These are phyloP conservation scores for Rotaria magnacalcarata DNA, from an alignment of 2,888 invertebrate genomes.

Conservation along the genomic window DNA sequence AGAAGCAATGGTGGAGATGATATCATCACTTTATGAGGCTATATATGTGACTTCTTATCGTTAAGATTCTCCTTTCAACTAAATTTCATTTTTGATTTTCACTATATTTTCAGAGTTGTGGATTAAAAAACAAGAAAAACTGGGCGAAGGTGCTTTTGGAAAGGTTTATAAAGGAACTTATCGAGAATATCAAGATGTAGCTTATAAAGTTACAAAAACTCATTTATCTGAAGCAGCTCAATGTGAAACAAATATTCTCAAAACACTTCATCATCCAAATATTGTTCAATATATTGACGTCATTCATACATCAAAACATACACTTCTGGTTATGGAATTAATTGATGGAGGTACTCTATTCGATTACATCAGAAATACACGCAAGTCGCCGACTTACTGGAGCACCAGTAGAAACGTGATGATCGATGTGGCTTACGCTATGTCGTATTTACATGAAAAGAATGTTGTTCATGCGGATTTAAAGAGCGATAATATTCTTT, in stretches of 20 bases:
- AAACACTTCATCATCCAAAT: not conserved
- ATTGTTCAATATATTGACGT: slow-evolving; percentile 22
- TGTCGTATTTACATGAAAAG: slow-evolving; percentile 16
- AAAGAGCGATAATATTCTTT: not conserved
- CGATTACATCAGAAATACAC: not conserved
- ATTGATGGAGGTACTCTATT: slow-evolving; percentile 7
- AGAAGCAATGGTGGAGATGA: not conserved
- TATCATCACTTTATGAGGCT: too few relatives aligned
- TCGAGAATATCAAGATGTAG: not conserved
- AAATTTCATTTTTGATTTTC: not conserved
- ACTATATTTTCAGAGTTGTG: not conserved
- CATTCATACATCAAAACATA: not conserved
- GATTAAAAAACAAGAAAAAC: not conserved
- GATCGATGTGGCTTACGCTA: not conserved
- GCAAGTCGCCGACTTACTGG: not conserved
- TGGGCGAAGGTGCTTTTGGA: not conserved
- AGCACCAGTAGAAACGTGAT: not conserved
- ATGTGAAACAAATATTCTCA: not conserved
- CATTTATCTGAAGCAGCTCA: not conserved
- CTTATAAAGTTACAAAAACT: not conserved
- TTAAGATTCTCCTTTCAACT: too few relatives aligned
- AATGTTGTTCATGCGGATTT: slow-evolving; percentile 10
- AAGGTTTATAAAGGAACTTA: not conserved
- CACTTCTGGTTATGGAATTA: not conserved
- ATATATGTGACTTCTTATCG: too few relatives aligned